Base-by-base conservation (phyloP, 2,797 vertebrate species). In the Aldrovandia affinis region DNA sequence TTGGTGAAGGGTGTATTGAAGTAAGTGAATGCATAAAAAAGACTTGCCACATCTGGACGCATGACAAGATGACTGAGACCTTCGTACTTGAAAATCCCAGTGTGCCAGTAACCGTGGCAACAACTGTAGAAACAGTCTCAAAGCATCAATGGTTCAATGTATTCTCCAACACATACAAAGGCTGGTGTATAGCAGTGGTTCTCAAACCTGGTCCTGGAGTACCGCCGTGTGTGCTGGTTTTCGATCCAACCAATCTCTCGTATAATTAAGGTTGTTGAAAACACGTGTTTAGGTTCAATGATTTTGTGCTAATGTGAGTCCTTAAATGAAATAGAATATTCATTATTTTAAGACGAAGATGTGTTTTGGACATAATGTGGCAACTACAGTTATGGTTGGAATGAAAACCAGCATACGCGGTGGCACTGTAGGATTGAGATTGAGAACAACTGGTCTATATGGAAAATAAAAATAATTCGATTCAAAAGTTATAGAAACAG, bases 1-100 rank as follows among this genome's bases (percentile, higher is more conserved):
- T 15, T 4, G n/a, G 73, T 9, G 68, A 44, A 47, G 22, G 36
- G 30, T 77, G 42, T 47, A 42, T 36, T 77, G 25, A 77, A 77
- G 47, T n/a, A 70, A n/a, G 73, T 28, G 22, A 10, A n/a, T 12
- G 1, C 73, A 47, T n/a, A 25, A n/a, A 77, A 47, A 7, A 20
- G 20, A n/a, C 73, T n/a, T 77, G 22, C 42, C 42, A n/a, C 22
- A 47, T 22, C 42, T 47, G 70, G 70, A 10, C 8, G 20, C 25
- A n/a, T n/a, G 39, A 47, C 73, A 75, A 75, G 70, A 77, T 77
- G 73, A 77, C 18, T 77, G 70, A 75, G 36, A 75, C n/a, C 39
- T 75, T 75, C 20, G 44, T 15, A 44, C 20, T 20, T 47, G 39
- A 77, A n/a, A n/a, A 47, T n/a, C 36, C 68, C 73, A 47, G 73